Percentiles rank a stretch among this genome's conserved stretches.
phyloP scores from a whole-genome alignment of 2,797 vertebrate species.

The Loris lydekkerianus region DNA sequence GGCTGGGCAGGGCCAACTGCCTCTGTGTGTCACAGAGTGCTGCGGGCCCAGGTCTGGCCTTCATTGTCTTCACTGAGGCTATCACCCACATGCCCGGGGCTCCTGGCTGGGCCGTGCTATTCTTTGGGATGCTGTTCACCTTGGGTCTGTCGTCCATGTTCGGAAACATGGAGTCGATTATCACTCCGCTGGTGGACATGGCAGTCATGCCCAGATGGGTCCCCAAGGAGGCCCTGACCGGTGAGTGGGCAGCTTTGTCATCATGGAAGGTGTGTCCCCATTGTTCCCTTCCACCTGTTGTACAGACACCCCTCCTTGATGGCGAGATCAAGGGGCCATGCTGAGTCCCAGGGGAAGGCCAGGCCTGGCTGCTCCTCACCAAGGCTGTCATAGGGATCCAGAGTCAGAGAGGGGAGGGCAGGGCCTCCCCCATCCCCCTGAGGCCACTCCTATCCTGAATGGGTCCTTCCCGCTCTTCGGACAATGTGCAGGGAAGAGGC shows the following conservation, averaged over 20 bases:
- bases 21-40: slow-evolving; percentile 89
- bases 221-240: slow-evolving; percentile 91
- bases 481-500: rapidly evolving
- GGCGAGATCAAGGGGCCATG: rapidly evolving
- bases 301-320: not conserved
- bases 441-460: not conserved
- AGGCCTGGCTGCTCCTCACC: not conserved
- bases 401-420: not conserved
- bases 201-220: slow-evolving; percentile 89
- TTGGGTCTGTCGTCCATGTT: slow-evolving; percentile 97
- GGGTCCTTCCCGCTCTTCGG: not conserved
- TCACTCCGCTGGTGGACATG: slow-evolving; percentile 92
- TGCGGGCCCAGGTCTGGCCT: slow-evolving; percentile 95
- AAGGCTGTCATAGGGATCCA: not conserved
- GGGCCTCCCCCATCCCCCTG: rapidly evolving
- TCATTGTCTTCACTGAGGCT: slow-evolving; percentile 95
- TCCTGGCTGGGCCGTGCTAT: slow-evolving; percentile 94
- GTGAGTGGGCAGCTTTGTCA: slow-evolving; percentile 83
- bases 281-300: not conserved
- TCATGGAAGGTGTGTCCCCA: not conserved
- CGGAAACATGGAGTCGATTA: slow-evolving; percentile 93
- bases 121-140: slow-evolving; percentile 95
- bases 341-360: not conserved
- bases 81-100: slow-evolving; percentile 94
- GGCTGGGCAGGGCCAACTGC: rapidly evolving